These are phyloP conservation scores for Dendrolimus houi DNA, from an alignment of 2,888 invertebrate species.

Conservation along the genomic window DNA sequence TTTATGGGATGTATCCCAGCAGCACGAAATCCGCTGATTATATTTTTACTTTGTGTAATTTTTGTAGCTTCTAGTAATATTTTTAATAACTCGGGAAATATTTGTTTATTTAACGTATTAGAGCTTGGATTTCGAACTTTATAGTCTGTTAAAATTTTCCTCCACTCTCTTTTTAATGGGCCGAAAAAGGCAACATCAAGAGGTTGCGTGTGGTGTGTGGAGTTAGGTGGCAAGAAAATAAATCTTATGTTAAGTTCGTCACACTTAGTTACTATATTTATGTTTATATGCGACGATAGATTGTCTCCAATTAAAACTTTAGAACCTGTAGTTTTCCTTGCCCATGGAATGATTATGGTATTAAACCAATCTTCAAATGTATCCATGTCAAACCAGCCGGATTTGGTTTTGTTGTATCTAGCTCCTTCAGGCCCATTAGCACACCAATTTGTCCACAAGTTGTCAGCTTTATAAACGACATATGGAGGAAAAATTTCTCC, in stretches of 20 bases:
- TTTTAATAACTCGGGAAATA: conserved; percentile 12
- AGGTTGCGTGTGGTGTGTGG: conserved; percentile 15
- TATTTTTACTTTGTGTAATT: conserved; percentile 7
- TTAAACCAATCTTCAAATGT: conserved; percentile 12
- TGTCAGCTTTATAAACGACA: conserved; percentile 10
- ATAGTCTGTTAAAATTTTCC: conserved; percentile 12
- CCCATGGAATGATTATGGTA: conserved; percentile 8
- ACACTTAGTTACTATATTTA: conserved; percentile 8
- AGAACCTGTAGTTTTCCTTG: conserved; percentile 4
- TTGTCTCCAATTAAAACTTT: conserved; percentile 15
- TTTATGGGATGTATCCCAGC: too few relatives aligned
- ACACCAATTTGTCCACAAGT: conserved; percentile 12
- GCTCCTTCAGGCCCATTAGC: conserved; percentile 8
- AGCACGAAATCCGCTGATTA: conserved; percentile 13
- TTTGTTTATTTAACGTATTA: conserved; percentile 13
- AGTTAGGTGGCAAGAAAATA: conserved; percentile 13
- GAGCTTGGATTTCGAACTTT: conserved; percentile 13
- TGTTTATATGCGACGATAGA: conserved; percentile 11
- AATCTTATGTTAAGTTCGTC: conserved; percentile 7
- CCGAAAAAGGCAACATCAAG: conserved; percentile 15
- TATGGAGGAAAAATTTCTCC: conserved; percentile 12
- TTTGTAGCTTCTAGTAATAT: conserved; percentile 9
- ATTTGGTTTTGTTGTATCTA: conserved; percentile 11
- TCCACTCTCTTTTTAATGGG: conserved; percentile 15
- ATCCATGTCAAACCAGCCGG: conserved; percentile 11